Evolutionary conservation across 2,797 vertebrate genomes (phyloP).

Genomic region (Halcyon chelicuti): DNA sequence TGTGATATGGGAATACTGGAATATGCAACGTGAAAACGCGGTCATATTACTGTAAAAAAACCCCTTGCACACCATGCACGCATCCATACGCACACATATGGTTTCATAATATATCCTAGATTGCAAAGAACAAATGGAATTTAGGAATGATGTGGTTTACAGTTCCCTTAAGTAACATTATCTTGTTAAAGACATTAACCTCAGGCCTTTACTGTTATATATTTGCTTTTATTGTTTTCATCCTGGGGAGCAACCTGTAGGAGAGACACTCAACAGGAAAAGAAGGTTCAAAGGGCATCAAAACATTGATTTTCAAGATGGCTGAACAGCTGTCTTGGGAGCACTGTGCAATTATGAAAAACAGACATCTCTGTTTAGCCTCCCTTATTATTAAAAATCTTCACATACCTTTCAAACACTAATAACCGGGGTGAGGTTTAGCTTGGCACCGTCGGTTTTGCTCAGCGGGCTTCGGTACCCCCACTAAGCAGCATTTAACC

Average conservation of each 20-base stretch:
- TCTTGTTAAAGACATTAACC: slow-evolving; percentile 84
- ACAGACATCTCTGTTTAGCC: slow-evolving; percentile 72
- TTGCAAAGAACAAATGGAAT: slow-evolving; percentile 75
- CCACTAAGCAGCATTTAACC: neutral
- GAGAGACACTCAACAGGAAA: slow-evolving; percentile 77
- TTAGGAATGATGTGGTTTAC: slow-evolving; percentile 79
- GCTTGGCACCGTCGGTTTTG: neutral
- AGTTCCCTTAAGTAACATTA: slow-evolving; percentile 83
- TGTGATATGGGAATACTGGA: neutral
- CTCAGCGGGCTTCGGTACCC: neutral
- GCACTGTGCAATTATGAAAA: slow-evolving; percentile 77
- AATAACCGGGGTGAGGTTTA: slow-evolving; percentile 52
- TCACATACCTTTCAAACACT: slow-evolving; percentile 30
- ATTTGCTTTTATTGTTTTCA: slow-evolving; percentile 81
- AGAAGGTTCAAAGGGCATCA: slow-evolving; percentile 81
- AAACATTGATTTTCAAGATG: slow-evolving; percentile 87
- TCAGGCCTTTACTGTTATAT: slow-evolving; percentile 80
- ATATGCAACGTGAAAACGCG: neutral
- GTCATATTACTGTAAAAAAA: neutral
- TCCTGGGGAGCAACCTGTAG: slow-evolving; percentile 79
- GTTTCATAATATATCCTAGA: slow-evolving; percentile 73
- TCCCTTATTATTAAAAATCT: slow-evolving; percentile 68
- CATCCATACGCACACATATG: slow-evolving; percentile 65
- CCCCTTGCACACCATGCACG: neutral
- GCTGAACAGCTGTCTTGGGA: slow-evolving; percentile 79